Evolutionary conservation across 1,140 invertebrate species (phyloP), one percentile per base, ranked within the genome.

Genomic region (Mesaphorura yosii): DNA sequence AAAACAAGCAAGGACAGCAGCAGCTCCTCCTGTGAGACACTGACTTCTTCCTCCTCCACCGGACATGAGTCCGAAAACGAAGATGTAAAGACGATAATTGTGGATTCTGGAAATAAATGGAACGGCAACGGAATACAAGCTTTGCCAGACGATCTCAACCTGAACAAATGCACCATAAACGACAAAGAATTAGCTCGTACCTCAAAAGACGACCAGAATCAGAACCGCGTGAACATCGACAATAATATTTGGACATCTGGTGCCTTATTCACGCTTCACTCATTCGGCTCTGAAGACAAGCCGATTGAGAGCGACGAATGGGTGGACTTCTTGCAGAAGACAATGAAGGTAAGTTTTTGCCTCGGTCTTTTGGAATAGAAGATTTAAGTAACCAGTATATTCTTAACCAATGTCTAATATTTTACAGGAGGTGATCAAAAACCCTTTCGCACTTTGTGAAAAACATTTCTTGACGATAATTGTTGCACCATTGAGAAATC

Each of bases 221-320:
- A n/a, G n/a, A n/a, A n/a, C n/a, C n/a, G n/a, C n/a, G n/a, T n/a
- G n/a, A n/a, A n/a, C n/a, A n/a, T n/a, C n/a, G n/a, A n/a, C 46
- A 26, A 50, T 62, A n/a, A n/a, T n/a, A n/a, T n/a, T 22, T 60
- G 53, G 41, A 64, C 60, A 46, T 61, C 56, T 55, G 58, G 48
- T 42, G 58, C 53, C 14, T 44, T 61, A 3, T 64, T 64, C 22
- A 62, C 61, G 40, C 45, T 64, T 10, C 57, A 63, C 41, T 59
- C 54, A 48, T 61, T 58, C 29, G 50, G 51, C 2, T 56, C 63
- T 17, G 66, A 73, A 0, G 70, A 72, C 23, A 73, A 74, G 29
- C 78, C 80, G 5, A 83, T 87, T 46, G 84, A 88, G 69, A 79
- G 83, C 57, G 84, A 86, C 55, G 85, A 88, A 69, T 88, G 85